A percentile compares a stretch with the other conserved stretches of the same genome.
Evolutionary conservation across 2,888 invertebrate species (phyloP).

Genomic region (Formica aserva): DNA sequence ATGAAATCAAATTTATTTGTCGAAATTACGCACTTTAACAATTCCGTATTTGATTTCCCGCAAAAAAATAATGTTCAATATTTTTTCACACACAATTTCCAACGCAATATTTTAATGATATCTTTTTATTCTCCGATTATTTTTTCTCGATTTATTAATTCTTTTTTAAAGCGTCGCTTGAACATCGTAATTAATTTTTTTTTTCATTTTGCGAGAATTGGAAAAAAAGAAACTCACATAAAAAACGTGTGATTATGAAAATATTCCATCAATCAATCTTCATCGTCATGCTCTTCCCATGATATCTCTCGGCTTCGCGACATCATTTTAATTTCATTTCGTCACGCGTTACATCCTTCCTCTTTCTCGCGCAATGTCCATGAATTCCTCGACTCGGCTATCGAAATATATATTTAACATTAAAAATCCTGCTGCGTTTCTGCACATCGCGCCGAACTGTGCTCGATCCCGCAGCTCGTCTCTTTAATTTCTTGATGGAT

Average conservation of each 20-base stretch:
- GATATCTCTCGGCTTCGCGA: background rate
- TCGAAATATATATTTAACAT: slow-evolving; percentile 23
- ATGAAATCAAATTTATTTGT: slow-evolving; percentile 10
- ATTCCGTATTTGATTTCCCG: background rate
- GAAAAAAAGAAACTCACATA: background rate
- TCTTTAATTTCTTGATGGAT: slow-evolving; percentile 45
- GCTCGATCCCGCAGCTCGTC: background rate
- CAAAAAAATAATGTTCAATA: background rate
- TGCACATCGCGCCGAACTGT: background rate
- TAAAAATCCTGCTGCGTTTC: slow-evolving; percentile 1
- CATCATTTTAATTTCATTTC: slow-evolving; percentile 23
- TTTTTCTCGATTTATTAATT: background rate
- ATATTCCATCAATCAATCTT: background rate
- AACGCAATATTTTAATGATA: background rate
- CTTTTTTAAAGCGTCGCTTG: background rate
- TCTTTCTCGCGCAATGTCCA: background rate
- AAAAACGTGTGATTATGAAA: background rate
- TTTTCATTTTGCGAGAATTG: slow-evolving; percentile 20
- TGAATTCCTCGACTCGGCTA: background rate
- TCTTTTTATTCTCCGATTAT: background rate
- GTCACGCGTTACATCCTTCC: background rate
- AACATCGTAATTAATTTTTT: background rate
- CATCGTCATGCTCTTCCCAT: background rate
- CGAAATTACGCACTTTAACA: background rate
- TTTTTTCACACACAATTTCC: background rate